phyloP scores from a whole-genome alignment of 1,140 invertebrate species.

The Aethina tumida region DNA sequence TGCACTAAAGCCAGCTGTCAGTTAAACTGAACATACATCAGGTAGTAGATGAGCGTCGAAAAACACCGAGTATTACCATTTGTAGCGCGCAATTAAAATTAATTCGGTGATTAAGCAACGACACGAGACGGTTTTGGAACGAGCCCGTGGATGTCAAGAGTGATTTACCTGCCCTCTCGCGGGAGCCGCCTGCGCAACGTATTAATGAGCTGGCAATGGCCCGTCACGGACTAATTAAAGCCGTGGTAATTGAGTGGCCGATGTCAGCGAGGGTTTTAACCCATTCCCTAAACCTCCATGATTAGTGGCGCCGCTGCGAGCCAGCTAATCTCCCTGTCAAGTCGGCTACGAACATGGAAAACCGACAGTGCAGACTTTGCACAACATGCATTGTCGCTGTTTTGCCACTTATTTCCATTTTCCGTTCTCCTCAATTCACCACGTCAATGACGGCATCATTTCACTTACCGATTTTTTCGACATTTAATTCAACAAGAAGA shows the following conservation, averaged over 20 bases:
- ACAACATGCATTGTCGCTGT: too few species aligned
- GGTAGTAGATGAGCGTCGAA: too few species aligned
- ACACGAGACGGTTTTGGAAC: conserved; percentile 19
- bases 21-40: too few species aligned
- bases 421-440: too few species aligned
- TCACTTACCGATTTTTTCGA: too few species aligned
- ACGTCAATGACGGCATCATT: too few species aligned
- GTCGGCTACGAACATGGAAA: too few species aligned
- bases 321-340: neutral
- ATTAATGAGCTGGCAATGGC: conserved; percentile 35
- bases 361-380: too few species aligned
- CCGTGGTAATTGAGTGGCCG: conserved; percentile 33
- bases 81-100: conserved; percentile 29
- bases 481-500: too few species aligned
- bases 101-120: conserved; percentile 30
- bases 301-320: conserved; percentile 19
- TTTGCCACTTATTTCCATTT: too few species aligned
- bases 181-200: conserved; percentile 21
- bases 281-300: conserved; percentile 27
- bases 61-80: conserved; percentile 22
- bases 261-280: conserved; percentile 32
- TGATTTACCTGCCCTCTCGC: conserved; percentile 31
- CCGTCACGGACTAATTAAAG: conserved; percentile 35
- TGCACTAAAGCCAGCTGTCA: too few species aligned
- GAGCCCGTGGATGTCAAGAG: conserved; percentile 23